phyloP scores from a whole-genome alignment of 2,888 invertebrate species.

The Apodemia mormo region DNA sequence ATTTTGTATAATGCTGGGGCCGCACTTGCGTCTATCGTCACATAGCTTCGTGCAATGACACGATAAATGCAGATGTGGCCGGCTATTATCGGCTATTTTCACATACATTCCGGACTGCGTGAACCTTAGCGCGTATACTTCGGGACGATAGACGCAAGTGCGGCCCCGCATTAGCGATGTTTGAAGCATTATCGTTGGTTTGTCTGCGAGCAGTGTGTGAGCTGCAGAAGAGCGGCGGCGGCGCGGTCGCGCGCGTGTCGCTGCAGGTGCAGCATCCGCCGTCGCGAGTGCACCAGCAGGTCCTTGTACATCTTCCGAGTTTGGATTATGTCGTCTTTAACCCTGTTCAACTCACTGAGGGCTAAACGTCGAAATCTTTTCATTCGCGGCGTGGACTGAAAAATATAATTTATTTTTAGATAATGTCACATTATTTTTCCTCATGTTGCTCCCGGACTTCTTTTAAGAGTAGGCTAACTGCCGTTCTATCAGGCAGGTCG shows the following conservation, averaged over 20 bases:
- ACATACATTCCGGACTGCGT: no score
- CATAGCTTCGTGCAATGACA: no score
- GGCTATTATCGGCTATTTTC: no score
- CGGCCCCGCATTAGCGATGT: neutral
- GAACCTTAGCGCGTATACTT: no score
- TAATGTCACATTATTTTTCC: no score
- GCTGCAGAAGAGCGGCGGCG: conserved; percentile 42
- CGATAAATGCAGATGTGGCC: no score
- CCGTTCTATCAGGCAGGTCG: no score
- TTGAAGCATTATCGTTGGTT: conserved; percentile 13
- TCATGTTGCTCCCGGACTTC: no score
- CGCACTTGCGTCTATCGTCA: no score
- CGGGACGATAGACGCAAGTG: no score
- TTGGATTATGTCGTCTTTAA: conserved; percentile 61
- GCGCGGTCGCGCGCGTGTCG: conserved; percentile 47
- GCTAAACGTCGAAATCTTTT: conserved; percentile 66
- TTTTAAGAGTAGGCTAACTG: no score
- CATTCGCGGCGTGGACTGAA: conserved; percentile 56
- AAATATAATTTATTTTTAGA: conserved; percentile 7
- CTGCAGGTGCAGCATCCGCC: conserved; percentile 53
- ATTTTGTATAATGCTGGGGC: no score
- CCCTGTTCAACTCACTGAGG: conserved; percentile 57
- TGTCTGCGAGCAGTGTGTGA: conserved; percentile 45
- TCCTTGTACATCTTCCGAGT: conserved; percentile 61
- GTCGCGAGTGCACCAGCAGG: conserved; percentile 56